phyloP scores from a whole-genome alignment of 2,113 vertebrate genomes.

The Heterochromis multidens region DNA sequence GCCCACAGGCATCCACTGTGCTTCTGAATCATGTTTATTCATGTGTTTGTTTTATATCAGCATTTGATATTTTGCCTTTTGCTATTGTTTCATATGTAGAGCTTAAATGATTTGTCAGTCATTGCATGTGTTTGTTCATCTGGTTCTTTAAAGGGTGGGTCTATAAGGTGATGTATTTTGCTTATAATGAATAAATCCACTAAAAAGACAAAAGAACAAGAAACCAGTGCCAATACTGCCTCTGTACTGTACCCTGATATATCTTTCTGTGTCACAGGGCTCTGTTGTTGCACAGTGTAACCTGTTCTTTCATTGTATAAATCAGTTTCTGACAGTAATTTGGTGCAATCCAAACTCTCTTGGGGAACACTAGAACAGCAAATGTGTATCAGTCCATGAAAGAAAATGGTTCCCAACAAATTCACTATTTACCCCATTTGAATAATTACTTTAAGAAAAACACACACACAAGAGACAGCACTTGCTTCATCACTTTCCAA shows the following conservation, averaged over 20 bases:
- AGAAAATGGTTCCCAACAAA: fast-evolving
- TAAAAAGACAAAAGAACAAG: background rate
- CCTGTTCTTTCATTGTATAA: background rate
- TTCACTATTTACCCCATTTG: background rate
- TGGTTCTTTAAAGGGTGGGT: background rate
- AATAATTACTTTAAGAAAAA: background rate
- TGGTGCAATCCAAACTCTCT: background rate
- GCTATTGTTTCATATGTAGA: no score
- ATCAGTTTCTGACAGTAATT: no score
- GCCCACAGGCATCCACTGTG: background rate
- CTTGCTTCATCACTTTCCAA: background rate
- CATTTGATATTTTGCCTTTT: no score
- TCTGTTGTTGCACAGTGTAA: background rate
- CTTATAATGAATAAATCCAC: background rate
- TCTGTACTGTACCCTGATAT: background rate
- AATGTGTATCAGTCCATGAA: fast-evolving
- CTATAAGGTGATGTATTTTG: background rate
- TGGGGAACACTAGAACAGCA: background rate
- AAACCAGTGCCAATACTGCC: background rate
- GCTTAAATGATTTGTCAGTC: no score
- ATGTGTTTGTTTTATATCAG: no score
- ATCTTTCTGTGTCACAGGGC: background rate
- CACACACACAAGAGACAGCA: no score
- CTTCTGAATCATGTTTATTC: background rate
- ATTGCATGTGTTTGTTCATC: no score